Percentiles rank a stretch among this genome's conserved stretches.
These are phyloP conservation scores for Drosophila paramelanica DNA, from an alignment of 2,888 invertebrate species.

Conservation along the genomic window DNA sequence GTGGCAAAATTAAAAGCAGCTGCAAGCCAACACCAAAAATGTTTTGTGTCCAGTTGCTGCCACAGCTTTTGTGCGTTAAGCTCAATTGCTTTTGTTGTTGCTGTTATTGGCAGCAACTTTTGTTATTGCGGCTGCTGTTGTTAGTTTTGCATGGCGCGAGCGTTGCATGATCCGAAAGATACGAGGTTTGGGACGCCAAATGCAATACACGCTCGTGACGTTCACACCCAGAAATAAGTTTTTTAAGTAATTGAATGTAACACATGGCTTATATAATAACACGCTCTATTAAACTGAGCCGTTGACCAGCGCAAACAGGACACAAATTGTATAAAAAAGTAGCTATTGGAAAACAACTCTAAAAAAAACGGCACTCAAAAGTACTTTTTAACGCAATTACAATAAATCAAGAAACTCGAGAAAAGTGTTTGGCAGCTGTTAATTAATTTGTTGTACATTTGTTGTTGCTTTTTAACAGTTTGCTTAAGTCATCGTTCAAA, in stretches of 20 bases:
- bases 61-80: slow-evolving; percentile 34
- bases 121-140: background rate
- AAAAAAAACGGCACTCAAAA: slow-evolving; percentile 2
- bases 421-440: slow-evolving; percentile 26
- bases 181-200: slow-evolving; percentile 27
- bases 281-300: slow-evolving; percentile 15
- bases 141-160: slow-evolving; percentile 46
- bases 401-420: slow-evolving; percentile 1
- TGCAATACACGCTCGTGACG: slow-evolving; percentile 53
- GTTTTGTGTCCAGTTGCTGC: slow-evolving; percentile 40
- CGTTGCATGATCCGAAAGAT: slow-evolving; percentile 54
- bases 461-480: background rate
- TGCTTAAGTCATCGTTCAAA: slow-evolving; percentile 9
- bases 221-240: slow-evolving; percentile 51
- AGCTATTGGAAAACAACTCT: slow-evolving; percentile 2
- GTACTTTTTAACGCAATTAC: background rate
- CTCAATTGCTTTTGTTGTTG: slow-evolving; percentile 15
- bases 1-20: slow-evolving; percentile 38
- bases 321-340: background rate
- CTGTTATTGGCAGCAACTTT: background rate
- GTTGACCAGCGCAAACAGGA: slow-evolving; percentile 8
- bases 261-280: slow-evolving; percentile 35
- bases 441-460: slow-evolving; percentile 35
- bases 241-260: slow-evolving; percentile 46
- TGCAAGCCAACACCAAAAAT: slow-evolving; percentile 42